Evolutionary conservation across 1,140 invertebrate species (phyloP).

Genomic region (Aphis gossypii): DNA sequence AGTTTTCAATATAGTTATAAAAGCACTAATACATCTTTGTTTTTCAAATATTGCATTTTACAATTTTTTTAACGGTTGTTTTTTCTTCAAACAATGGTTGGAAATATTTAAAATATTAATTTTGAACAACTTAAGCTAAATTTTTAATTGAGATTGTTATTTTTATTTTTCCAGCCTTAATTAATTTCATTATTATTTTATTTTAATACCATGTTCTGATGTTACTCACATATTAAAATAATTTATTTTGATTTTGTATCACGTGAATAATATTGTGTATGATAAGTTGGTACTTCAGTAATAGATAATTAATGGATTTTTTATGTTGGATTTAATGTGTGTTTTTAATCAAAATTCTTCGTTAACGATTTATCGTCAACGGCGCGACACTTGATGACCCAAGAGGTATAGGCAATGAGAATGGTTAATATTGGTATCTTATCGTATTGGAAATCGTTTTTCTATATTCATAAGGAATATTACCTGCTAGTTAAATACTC

Average conservation of each 20-base stretch:
- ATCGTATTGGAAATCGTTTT: not conserved
- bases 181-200: too few species aligned
- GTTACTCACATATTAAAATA: too few species aligned
- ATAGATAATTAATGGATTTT: not conserved
- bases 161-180: too few species aligned
- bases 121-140: too few species aligned
- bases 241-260: too few species aligned
- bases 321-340: not conserved
- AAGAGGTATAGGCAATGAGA: not conserved
- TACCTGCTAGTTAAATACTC: not conserved
- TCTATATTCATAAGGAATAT: not conserved
- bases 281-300: not conserved
- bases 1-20: not conserved
- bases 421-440: not conserved
- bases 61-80: not conserved
- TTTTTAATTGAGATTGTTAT: too few species aligned
- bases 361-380: not conserved
- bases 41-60: not conserved
- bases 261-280: too few species aligned
- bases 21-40: not conserved
- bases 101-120: too few species aligned
- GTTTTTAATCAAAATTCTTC: not conserved
- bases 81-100: not conserved
- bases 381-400: not conserved
- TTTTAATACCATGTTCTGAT: too few species aligned